Evolutionary conservation across 2,888 invertebrate species (phyloP), one percentile per base, ranked within the genome.

Genomic region (Falcaria lacertinaria): DNA sequence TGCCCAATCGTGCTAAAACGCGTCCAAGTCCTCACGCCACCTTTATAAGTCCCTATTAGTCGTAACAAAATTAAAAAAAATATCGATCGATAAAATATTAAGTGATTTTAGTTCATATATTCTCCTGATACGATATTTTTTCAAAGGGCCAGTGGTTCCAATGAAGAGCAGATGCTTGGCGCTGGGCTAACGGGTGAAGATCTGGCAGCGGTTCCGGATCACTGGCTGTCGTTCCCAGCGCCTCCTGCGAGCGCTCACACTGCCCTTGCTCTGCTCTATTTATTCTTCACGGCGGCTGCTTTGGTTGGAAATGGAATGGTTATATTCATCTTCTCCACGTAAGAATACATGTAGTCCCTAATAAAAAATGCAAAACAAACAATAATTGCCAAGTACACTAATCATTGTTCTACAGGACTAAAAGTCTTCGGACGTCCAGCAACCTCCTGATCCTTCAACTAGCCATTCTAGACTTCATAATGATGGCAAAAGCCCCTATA

Each of bases 401-500:
- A 1, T 1, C 11, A 11, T 11, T 28, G 11, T 38, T 43, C 66
- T 67, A 34, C 75, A 95, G 94, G 42, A 92, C 94, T 41, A 94
- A 94, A 80, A 90, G 91, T 49, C 81, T 95, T 40, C 90, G 94
- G 56, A 95, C 95, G 0, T 95, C 96, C 1, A 96, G 96, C 37
- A 96, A 96, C 69, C 92, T 96, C 68, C 92, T 96, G 47, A 95
- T 96, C 8, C 91, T 96, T 40, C 95, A 96, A 75, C 79, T 96
- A 69, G 95, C 96, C 0, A 83, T 96, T 45, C 93, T 94, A 60
- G 96, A 96, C 80, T 96, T 96, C 64, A 80, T 95, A 22, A 96
- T 96, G 96, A 96, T 96, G 96, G 77, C 92, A 25, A 96, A 96
- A 81, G 91, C 95, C 0, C 96, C 96, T 0, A 92, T 96, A 52